phyloP scores from a whole-genome alignment of 2,797 vertebrate species.

The Macrochelys suwanniensis region DNA sequence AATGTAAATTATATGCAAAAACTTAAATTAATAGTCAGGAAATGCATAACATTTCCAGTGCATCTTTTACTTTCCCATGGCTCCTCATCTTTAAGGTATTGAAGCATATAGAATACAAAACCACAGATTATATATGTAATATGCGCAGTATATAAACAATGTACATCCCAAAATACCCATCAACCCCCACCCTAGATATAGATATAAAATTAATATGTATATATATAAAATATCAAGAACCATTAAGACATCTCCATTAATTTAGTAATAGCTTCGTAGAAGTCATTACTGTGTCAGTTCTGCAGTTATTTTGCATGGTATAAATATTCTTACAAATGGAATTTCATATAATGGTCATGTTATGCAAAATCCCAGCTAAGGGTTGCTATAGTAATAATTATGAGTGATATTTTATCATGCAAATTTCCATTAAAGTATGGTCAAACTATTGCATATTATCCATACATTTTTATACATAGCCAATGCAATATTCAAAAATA shows the following conservation, averaged over 20 bases:
- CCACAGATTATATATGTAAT: neutral
- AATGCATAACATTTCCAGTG: neutral
- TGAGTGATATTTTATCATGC: neutral
- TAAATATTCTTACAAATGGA: constrained; percentile 34
- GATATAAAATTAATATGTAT: no score
- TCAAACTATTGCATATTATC: neutral
- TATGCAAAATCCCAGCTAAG: neutral
- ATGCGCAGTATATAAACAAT: neutral
- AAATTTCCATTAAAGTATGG: neutral
- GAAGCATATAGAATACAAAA: neutral
- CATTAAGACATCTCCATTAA: neutral
- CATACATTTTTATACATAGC: neutral
- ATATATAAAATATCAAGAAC: neutral
- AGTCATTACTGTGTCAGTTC: constrained; percentile 17
- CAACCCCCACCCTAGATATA: neutral
- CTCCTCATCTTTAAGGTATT: neutral
- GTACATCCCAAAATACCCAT: neutral
- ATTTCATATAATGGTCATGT: neutral
- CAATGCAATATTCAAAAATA: neutral
- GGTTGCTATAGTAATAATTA: constrained; percentile 22
- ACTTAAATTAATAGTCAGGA: neutral
- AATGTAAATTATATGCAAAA: constrained; percentile 9
- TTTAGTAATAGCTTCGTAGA: constrained; percentile 21
- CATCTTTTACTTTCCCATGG: neutral
- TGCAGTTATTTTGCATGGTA: constrained; percentile 20